Evolutionary conservation across 1,140 invertebrate genomes (phyloP).

Genomic region (Trachymyrmex cornetzi): DNA sequence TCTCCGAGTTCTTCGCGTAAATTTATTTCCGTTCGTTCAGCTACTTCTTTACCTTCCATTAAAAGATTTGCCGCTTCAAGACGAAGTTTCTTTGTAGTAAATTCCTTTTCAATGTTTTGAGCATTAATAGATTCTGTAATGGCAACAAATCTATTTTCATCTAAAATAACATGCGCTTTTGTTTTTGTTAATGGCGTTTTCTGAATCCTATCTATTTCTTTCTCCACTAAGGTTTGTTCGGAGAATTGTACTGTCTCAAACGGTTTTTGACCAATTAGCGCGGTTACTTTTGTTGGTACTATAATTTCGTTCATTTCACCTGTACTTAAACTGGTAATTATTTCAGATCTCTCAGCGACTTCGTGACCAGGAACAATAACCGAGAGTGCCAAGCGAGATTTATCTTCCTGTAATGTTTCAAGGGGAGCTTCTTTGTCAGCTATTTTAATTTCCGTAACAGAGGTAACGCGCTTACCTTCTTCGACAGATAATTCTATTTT

Average conservation of each 20-base stretch:
- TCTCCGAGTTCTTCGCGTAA: slow-evolving; percentile 78
- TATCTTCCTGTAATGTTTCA: slow-evolving; percentile 68
- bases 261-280: slow-evolving; percentile 74
- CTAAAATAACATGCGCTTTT: slow-evolving; percentile 76
- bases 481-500: slow-evolving; percentile 80
- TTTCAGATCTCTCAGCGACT: slow-evolving; percentile 75
- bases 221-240: slow-evolving; percentile 75
- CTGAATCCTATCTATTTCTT: slow-evolving; percentile 70
- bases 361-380: slow-evolving; percentile 73
- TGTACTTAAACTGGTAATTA: slow-evolving; percentile 68
- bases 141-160: slow-evolving; percentile 79
- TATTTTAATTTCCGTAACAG: slow-evolving; percentile 80
- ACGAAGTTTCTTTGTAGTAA: slow-evolving; percentile 69
- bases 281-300: slow-evolving; percentile 65
- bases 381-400: slow-evolving; percentile 70
- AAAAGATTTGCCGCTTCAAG: slow-evolving; percentile 69
- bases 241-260: slow-evolving; percentile 76
- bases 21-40: slow-evolving; percentile 78
- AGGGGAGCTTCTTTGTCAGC: slow-evolving; percentile 83
- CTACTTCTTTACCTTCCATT: slow-evolving; percentile 81
- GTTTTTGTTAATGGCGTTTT: slow-evolving; percentile 65
- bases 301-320: slow-evolving; percentile 66
- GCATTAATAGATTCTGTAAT: slow-evolving; percentile 76
- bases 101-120: slow-evolving; percentile 75
- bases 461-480: slow-evolving; percentile 81